Base-by-base conservation (phyloP, 2,113 vertebrate species). In the Podarcis cretensis region DNA sequence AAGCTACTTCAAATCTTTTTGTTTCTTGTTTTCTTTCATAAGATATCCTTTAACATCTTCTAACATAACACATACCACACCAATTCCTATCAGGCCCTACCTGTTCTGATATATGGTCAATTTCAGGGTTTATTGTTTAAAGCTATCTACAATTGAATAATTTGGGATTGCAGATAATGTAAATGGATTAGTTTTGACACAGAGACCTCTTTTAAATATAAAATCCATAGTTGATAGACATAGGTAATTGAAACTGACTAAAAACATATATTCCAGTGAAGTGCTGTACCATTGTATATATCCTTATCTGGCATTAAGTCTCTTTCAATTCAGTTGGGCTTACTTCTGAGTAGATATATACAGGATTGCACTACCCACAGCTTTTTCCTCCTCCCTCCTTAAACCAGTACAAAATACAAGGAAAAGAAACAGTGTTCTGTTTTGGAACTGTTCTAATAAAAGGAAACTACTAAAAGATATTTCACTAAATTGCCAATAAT, bases 1-100 rank as follows among this genome's bases (percentile, higher is more conserved):
- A 87, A 74, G 87, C 68, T 71, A 57, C 35, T 68, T 91, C 78
- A 81, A 95, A 88, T 81, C 7, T 32, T 57, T 81, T 73, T 6
- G 2, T 54, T 75, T 37, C 83, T 14, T 43, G 92, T 87, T 89
- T 80, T 91, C 12, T 57, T 57, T 40, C 59, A 54, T 66, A 6
- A 66, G 40, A 0, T 43, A 73, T 73, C 16, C 66, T 76, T 91
- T 85, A 10, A 20, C 88, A 54, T 7, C 7, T 25, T 83, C 84
- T 77, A 71, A 87, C 35, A 80, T 65, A 77, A 66, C 63, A 83
- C 59, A 80, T 85, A 23, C 30, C 35, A 30, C 59, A 43, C 73
- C 18, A 30, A 87, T 85, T 86, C 40, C 23, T 77, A 81, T 69
- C 6, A 13, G 59, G 30, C 71, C 90, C 4, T 84, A 32, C 82